Conservation (phyloP, 2,113 vertebrate species). For the Tympanuchus pallidicinctus region DNA sequence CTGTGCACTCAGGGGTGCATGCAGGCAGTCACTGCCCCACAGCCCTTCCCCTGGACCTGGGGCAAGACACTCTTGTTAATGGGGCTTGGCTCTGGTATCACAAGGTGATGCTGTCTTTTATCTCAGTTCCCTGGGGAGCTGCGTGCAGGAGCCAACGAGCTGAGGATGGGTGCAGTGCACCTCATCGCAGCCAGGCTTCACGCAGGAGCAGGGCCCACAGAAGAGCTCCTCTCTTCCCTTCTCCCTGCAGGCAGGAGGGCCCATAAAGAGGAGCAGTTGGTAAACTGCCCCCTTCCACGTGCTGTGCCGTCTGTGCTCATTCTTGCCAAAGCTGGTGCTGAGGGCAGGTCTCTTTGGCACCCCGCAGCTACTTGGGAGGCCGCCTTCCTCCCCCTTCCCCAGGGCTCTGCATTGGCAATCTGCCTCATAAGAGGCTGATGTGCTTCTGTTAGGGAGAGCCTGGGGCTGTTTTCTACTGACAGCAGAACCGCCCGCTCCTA, state of each 20-base stretch:
- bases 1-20: background rate
- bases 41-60: background rate
- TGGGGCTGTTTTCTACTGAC: background rate
- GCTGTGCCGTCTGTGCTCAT: background rate
- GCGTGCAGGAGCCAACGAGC: background rate
- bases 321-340: constrained; percentile 7
- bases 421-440: background rate
- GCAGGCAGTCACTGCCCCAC: background rate
- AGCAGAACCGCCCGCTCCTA: background rate
- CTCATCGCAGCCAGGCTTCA: background rate
- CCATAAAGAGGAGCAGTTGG: background rate
- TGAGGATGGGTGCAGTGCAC: background rate
- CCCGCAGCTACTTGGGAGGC: background rate
- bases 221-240: background rate
- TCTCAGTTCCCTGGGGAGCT: background rate
- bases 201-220: background rate
- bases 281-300: background rate
- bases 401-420: background rate
- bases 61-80: background rate
- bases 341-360: background rate
- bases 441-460: background rate
- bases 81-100: background rate
- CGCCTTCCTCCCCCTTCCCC: background rate
- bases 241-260: background rate
- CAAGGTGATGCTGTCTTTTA: background rate